A percentile compares a stretch with the other conserved stretches of the same genome.
phyloP scores from a whole-genome alignment of 2,888 invertebrate genomes.

The Drosophila diplacantha region DNA sequence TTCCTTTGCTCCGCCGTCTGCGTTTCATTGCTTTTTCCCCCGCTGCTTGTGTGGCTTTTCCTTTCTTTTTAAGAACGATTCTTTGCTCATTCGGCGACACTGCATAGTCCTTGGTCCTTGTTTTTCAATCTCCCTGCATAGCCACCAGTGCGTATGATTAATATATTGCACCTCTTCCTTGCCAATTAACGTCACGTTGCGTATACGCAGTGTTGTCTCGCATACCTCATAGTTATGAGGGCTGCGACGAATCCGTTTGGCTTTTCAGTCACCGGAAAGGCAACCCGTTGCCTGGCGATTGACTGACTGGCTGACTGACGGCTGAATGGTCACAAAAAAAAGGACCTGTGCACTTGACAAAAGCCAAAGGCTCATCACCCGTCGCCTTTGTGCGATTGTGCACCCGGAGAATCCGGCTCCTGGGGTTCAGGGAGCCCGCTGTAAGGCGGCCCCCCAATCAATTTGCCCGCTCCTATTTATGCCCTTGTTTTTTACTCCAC shows the following conservation, averaged over 20 bases:
- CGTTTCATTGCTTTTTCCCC: neutral
- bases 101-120: neutral
- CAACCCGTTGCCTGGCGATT: constrained; percentile 1
- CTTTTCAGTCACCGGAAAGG: neutral
- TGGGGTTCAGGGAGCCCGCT: neutral
- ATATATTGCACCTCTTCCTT: constrained; percentile 11
- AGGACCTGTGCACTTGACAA: constrained; percentile 1
- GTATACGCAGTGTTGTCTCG: neutral
- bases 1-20: neutral
- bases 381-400: constrained; percentile 2
- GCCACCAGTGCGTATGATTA: constrained; percentile 26
- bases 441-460: neutral
- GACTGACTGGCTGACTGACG: constrained; percentile 1
- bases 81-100: neutral
- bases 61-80: neutral
- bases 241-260: neutral
- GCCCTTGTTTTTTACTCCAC: neutral
- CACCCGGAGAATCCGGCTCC: constrained; percentile 4
- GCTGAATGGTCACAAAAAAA: neutral
- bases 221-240: neutral
- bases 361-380: constrained; percentile 1
- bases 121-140: neutral
- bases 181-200: neutral
- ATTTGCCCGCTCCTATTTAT: neutral
- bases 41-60: neutral